Conservation (phyloP, 2,888 invertebrate species). For the Orthosia cruda region DNA sequence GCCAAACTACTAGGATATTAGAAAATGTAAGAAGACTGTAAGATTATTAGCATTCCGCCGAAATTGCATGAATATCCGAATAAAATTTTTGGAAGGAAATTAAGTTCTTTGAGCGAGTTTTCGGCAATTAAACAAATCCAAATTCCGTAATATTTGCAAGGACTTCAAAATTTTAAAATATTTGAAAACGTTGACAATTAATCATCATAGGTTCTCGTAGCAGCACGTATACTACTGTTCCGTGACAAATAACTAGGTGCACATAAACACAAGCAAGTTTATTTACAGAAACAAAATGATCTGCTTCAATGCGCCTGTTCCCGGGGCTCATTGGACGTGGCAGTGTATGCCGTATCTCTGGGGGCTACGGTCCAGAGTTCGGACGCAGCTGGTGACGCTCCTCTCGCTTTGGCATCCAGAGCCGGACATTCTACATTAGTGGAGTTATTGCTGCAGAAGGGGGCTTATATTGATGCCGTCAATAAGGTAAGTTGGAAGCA, state of each 20-base stretch:
- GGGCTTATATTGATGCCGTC: conserved; percentile 93
- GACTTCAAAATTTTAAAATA: background rate
- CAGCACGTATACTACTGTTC: background rate
- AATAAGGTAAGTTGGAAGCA: conserved; percentile 92
- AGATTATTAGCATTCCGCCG: background rate
- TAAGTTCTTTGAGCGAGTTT: background rate
- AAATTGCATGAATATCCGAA: background rate
- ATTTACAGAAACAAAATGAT: conserved; percentile 93
- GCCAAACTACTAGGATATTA: conserved; percentile 15
- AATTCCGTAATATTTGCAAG: background rate
- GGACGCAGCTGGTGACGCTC: conserved; percentile 94
- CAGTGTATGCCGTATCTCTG: conserved; percentile 91
- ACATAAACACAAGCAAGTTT: conserved; percentile 51
- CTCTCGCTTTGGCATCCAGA: conserved; percentile 95
- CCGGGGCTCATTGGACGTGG: conserved; percentile 92
- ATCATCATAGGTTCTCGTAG: background rate
- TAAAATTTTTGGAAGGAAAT: conserved; percentile 1
- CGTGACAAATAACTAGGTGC: conserved; percentile 44
- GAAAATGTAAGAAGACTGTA: background rate
- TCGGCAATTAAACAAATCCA: background rate
- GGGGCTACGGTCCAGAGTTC: conserved; percentile 93
- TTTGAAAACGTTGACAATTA: background rate
- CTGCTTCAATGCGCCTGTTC: conserved; percentile 95
- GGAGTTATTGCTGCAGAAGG: conserved; percentile 93
- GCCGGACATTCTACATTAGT: conserved; percentile 94